Evolutionary conservation across 2,113 vertebrate species (phyloP), one percentile per base, ranked within the genome.

Genomic region (Bathybates hornii): DNA sequence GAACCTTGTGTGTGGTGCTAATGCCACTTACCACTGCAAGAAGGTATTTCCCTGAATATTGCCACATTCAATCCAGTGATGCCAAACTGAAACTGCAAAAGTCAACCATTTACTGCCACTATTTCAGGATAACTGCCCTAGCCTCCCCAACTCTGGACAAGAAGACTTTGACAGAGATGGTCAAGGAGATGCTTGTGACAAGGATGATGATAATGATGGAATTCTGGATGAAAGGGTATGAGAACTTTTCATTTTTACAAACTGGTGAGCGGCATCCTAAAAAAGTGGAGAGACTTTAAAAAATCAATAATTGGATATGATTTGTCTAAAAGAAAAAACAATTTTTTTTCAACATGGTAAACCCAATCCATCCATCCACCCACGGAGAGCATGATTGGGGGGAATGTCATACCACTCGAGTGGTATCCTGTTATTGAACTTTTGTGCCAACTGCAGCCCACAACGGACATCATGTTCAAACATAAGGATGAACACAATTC

Each of bases 91-190:
- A 41, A 38, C 8, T 66, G 17, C 27, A 79, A 83, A 88, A 54
- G 17, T 17, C 7, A 21, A 50, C 13, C 48, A n/a, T 32, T 4
- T 61, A 45, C 17, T 14, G 5, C 43, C 79, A 6, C 21, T 56
- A 2, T 93, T 92, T 56, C 86, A 99, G 99, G 99, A 99, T 95
- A 99, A 99, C 89, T 99, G 99, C 61, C 98, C 99, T 3, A 97
- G 94, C 59, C 96, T 99, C 85, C 99, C 99, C n/a, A 99, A 99
- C 88, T 99, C 99, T 48, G 99, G 99, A 83, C 99, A 99, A 90
- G 99, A 99, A 73, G 98, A 99, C 90, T 99, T 99, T 71, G 99
- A 99, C 95, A 98, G 97, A 94, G 99, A 99, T 4, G 97, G 98
- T 16, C 96, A 97, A 63, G 99, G 99, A 34, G 99, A 99, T 36